Percentiles rank a stretch among this genome's conserved stretches.
Evolutionary conservation across 2,113 vertebrate species (phyloP).

Genomic region (Sialia sialis): DNA sequence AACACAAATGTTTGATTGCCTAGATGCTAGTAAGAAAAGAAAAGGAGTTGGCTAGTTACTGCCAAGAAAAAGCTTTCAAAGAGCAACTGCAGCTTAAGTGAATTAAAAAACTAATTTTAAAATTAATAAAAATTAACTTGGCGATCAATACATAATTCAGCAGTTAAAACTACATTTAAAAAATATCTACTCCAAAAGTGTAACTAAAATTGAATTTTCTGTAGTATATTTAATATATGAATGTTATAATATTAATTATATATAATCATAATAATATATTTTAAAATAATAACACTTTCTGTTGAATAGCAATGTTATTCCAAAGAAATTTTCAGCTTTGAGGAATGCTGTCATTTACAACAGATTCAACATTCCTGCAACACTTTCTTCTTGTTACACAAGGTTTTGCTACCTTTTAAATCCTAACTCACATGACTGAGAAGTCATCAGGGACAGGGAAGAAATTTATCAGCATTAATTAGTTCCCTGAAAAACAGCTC

Average conservation of each 20-base stretch:
- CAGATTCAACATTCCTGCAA: rapidly evolving
- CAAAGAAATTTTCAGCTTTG: neutral
- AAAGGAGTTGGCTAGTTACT: neutral
- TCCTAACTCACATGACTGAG: neutral
- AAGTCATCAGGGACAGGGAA: neutral
- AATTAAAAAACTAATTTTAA: neutral
- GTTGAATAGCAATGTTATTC: neutral
- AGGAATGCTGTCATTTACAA: neutral
- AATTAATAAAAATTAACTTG: neutral
- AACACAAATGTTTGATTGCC: neutral
- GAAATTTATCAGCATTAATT: neutral
- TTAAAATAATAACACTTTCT: neutral
- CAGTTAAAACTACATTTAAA: neutral
- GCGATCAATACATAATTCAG: neutral
- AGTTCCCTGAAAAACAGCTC: neutral
- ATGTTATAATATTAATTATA: no score
- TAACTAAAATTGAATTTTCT: neutral
- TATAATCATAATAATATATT: no score
- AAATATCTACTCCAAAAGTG: neutral
- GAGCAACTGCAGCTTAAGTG: neutral
- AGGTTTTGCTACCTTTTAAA: neutral
- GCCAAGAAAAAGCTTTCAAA: neutral
- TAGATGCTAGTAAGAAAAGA: neutral
- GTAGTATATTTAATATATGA: neutral
- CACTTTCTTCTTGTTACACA: neutral